Percentiles rank a stretch among this genome's conserved stretches.
Conservation (phyloP, 2,113 vertebrate species). For the Corythaeola cristata region DNA sequence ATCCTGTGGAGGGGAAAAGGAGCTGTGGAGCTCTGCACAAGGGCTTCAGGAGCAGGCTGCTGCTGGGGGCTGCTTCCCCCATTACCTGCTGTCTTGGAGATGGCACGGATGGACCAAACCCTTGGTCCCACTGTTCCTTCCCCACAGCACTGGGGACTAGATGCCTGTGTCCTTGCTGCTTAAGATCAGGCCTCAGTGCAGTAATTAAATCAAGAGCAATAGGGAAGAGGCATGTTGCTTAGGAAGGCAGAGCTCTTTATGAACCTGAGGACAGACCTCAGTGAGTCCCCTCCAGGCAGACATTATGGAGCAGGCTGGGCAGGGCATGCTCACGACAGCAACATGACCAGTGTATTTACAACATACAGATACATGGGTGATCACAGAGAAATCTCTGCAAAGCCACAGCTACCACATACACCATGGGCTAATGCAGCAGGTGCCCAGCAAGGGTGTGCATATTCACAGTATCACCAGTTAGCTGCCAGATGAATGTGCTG, state of each 20-base stretch:
- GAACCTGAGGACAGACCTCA: neutral
- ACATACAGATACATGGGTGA: neutral
- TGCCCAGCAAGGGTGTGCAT: neutral
- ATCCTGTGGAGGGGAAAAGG: neutral
- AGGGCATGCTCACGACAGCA: neutral
- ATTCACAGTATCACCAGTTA: conserved; percentile 23
- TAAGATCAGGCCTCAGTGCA: neutral
- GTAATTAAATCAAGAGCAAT: neutral
- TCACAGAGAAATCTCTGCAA: neutral
- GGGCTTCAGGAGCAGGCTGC: neutral
- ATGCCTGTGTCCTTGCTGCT: neutral
- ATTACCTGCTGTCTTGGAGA: neutral
- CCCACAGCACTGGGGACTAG: neutral
- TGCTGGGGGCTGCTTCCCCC: neutral
- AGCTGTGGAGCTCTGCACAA: neutral
- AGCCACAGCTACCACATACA: neutral
- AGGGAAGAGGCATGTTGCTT: neutral
- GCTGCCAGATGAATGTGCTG: neutral
- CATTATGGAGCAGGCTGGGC: neutral
- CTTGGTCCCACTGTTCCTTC: neutral
- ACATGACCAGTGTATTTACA: neutral
- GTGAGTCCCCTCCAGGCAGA: neutral
- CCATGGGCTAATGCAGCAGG: neutral
- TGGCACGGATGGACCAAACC: neutral
- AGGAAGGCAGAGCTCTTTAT: neutral